These are phyloP conservation scores for Lophius piscatorius DNA, from an alignment of 2,113 vertebrate genomes.

Conservation along the genomic window DNA sequence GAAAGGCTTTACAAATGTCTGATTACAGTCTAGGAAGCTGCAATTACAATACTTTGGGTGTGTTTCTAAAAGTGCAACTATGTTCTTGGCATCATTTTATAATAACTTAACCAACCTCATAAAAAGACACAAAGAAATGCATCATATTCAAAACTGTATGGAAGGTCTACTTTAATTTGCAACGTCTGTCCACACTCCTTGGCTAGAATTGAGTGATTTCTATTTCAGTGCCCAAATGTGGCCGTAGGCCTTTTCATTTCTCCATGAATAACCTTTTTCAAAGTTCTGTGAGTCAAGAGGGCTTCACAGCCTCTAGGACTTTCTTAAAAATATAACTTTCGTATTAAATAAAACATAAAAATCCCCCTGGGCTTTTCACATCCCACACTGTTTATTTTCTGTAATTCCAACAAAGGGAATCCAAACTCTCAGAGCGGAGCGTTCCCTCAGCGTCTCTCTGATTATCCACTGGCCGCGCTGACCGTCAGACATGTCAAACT, in stretches of 20 bases:
- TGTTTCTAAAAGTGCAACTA: not conserved
- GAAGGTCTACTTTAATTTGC: conserved; percentile 8
- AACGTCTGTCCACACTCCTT: conserved; percentile 11
- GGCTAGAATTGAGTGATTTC: conserved; percentile 12
- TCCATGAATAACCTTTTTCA: conserved; percentile 42
- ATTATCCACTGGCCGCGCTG: conserved; percentile 19
- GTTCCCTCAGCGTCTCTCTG: conserved; percentile 2
- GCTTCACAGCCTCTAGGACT: conserved; percentile 26
- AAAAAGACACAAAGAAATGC: not conserved
- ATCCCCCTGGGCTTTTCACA: conserved; percentile 26
- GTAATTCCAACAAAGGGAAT: conserved; percentile 15
- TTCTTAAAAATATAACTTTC: conserved; percentile 37
- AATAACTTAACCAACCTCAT: not conserved
- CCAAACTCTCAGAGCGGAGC: not conserved
- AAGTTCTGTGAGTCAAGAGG: conserved; percentile 51
- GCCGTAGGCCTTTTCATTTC: conserved; percentile 41
- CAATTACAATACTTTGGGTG: not conserved
- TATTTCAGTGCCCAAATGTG: conserved; percentile 24
- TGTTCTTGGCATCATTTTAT: not conserved
- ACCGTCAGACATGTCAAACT: conserved; percentile 32
- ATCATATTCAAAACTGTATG: not conserved
- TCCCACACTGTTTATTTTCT: conserved; percentile 48
- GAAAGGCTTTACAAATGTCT: not conserved
- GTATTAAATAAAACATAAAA: conserved; percentile 64
- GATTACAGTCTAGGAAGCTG: no score